Evolutionary conservation across 2,797 vertebrate genomes (phyloP).

Genomic region (Hydrolagus colliei): DNA sequence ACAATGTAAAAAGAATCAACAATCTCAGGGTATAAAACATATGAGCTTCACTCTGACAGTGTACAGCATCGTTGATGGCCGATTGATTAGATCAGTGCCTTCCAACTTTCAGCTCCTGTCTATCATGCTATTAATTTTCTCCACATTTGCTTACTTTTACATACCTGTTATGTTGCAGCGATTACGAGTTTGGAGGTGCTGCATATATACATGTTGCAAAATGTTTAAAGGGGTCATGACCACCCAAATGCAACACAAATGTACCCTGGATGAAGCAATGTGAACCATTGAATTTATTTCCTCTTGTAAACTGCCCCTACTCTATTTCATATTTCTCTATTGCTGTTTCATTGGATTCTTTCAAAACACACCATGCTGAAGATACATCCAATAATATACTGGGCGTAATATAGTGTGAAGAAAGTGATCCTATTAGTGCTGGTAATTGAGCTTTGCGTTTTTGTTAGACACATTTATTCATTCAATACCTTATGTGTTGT

Average conservation of each 20-base stretch:
- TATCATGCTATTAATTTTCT: not conserved
- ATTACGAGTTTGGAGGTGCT: too few relatives aligned
- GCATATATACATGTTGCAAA: not conserved
- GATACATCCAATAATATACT: not conserved
- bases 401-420: not conserved
- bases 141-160: not conserved
- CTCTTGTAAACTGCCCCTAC: not conserved
- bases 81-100: not conserved
- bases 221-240: too few relatives aligned
- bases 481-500: too few relatives aligned
- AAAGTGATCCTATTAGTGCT: not conserved
- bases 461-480: too few relatives aligned
- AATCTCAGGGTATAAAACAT: not conserved
- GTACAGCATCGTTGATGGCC: not conserved
- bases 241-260: too few relatives aligned
- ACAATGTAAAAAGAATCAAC: not conserved
- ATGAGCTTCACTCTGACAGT: not conserved
- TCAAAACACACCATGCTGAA: not conserved
- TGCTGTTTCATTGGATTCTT: not conserved
- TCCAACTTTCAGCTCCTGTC: not conserved
- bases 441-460: constrained; percentile 1
- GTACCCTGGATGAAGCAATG: not conserved
- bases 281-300: not conserved
- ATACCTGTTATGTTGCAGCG: too few relatives aligned
- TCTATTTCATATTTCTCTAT: not conserved